Evolutionary conservation across 2,797 vertebrate genomes (phyloP).

Genomic region (Clangula hyemalis): DNA sequence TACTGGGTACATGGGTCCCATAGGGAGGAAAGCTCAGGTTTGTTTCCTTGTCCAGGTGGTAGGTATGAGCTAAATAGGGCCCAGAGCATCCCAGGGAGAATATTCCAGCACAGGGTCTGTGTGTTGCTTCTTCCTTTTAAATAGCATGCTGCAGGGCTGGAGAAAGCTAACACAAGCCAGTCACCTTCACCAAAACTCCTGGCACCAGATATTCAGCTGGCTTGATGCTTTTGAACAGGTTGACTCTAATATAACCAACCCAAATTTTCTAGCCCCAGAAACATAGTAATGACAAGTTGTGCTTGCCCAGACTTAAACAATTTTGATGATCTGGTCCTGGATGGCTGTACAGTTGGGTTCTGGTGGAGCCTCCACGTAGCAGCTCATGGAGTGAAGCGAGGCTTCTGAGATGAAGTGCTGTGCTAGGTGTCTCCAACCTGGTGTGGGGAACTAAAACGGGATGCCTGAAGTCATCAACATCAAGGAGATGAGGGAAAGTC

Average conservation of each 20-base stretch:
- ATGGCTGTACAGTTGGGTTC: not conserved
- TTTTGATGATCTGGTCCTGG: not conserved
- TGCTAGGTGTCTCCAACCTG: not conserved
- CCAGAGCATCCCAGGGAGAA: not conserved
- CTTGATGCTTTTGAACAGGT: not conserved
- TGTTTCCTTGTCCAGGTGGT: not conserved
- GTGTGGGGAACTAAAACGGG: not conserved
- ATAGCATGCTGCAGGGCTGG: no score
- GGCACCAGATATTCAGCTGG: not conserved
- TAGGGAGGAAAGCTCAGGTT: not conserved
- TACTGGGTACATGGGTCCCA: accelerated
- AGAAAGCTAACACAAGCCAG: not conserved
- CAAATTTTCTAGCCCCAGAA: no score
- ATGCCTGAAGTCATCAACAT: not conserved
- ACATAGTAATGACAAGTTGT: not conserved
- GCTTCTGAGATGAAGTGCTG: not conserved
- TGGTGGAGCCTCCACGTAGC: not conserved
- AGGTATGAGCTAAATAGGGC: accelerated
- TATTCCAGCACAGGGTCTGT: not conserved
- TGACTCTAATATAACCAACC: not conserved
- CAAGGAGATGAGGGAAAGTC: not conserved
- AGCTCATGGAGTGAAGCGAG: not conserved
- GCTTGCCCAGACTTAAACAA: not conserved
- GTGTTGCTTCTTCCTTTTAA: not conserved
- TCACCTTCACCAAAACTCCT: not conserved